Base-by-base conservation (phyloP, 2,888 invertebrate species). In the Kryphioiulus occultus region DNA sequence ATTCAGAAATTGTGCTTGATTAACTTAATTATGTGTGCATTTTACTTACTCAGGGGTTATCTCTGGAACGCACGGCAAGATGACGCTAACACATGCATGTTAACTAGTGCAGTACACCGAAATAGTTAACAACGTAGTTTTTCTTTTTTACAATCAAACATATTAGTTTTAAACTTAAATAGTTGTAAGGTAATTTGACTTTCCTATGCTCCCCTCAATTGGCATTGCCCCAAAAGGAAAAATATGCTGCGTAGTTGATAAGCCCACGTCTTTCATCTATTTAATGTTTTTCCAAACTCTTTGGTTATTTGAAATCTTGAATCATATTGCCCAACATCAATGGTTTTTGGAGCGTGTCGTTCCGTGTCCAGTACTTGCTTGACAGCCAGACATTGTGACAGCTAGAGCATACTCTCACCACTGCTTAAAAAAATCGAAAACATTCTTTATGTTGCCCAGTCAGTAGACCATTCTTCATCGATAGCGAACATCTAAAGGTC, bases 381-480 rank as follows among this genome's bases (percentile, higher is more conserved):
- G 78, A 78, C 30, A 78, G 26, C 26, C 15, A 15, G 78, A 78
- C 30, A 78, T 78, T 78, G 78, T 78, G 78, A 78, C 78, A 78
- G 78, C 78, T 78, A 78, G 78, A 26, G 78, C 30, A 26, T 26
- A 15, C 26, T 78, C 78, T 78, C 30, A 15, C 26, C 78, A 30
- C 15, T 26, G 12, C 30, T 22, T 68, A 3, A 7, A 78, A 30
- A 78, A 78, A 78, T 30, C 78, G 78, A 78, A 78, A 78, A 78
- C 78, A 78, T 1, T 30, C 78, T 78, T 78, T 78, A 78, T 30
- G 78, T 30, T 78, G 22, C 15, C 30, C 78, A 78, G 78, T 78
- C 30, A 78, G 78, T 78, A 30, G 78, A 30, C 78, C 30, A 78
- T 78, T 78, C 78, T 78, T 78, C 78, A 78, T 15, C 22, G 78